A percentile compares a stretch with the other conserved stretches of the same genome.
phyloP scores from a whole-genome alignment of 1,140 invertebrate species.

The Bursaphelenchus mucronatus region DNA sequence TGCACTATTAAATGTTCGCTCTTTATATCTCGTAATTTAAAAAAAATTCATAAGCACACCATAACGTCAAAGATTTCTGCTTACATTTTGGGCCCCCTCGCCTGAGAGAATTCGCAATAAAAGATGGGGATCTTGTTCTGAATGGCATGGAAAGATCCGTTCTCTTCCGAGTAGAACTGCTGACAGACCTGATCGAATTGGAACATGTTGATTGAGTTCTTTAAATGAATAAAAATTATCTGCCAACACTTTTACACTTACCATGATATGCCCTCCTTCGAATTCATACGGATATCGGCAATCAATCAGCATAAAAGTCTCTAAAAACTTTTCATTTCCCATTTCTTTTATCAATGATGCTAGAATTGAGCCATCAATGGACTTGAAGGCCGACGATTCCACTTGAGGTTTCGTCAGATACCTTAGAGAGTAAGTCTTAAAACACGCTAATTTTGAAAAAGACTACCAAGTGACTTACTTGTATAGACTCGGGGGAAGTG shows the following conservation, averaged over 20 bases:
- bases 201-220: slow-evolving; percentile 44
- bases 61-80: slow-evolving; percentile 29
- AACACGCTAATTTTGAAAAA: no score
- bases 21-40: neutral
- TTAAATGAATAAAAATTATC: slow-evolving; percentile 9
- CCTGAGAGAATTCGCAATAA: slow-evolving; percentile 95
- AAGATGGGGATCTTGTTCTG: slow-evolving; percentile 80
- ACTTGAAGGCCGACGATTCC: slow-evolving; percentile 35
- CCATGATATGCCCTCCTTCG: slow-evolving; percentile 86
- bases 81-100: slow-evolving; percentile 83
- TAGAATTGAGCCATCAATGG: slow-evolving; percentile 43
- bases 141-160: slow-evolving; percentile 39
- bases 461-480: neutral
- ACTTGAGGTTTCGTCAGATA: slow-evolving; percentile 29
- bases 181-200: slow-evolving; percentile 23
- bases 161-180: slow-evolving; percentile 39
- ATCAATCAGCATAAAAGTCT: slow-evolving; percentile 62
- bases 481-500: no score
- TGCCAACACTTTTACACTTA: slow-evolving; percentile 3
- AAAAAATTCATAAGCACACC: slow-evolving; percentile 52
- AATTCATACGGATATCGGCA: slow-evolving; percentile 90
- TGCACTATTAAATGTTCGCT: no score
- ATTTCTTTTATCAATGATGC: slow-evolving; percentile 30
- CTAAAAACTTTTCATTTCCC: slow-evolving; percentile 33
- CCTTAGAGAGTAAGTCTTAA: slow-evolving; percentile 38